Base-by-base conservation (phyloP, 92 coral and sea anemone species). In the Palythoa caribaeorum region DNA sequence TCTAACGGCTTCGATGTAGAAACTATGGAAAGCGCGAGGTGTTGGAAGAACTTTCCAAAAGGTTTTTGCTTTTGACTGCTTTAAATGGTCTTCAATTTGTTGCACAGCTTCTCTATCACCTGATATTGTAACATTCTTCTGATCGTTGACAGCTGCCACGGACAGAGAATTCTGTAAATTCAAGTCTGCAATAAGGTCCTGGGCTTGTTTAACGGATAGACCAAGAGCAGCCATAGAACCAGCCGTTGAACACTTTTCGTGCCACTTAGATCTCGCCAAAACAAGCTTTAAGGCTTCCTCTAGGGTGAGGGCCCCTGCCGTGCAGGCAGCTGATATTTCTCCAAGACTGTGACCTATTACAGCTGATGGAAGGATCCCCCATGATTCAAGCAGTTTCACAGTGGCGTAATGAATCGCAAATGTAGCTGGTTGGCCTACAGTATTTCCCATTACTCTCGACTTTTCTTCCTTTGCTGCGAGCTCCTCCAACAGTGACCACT, bases 331-430 rank as follows among this genome's bases (percentile, higher is more conserved):
- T 54, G 89, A 75, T 21, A 91, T 80, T 81, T 96, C 99, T 44
- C 99, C 99, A 14, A 96, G 90, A 84, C 99, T 96, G 78, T 96
- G 99, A 0, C 99, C 99, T 40, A 96, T 76, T 11, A 96, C 98
- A 19, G 96, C 99, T 2, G 94, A 77, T 2, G 99, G 99, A 19
- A 85, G 52, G 60, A 96, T 84, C 50, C 94, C 97, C 98, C 96
- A 94, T n/a, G 98, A 94, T 73, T 79, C 90, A 17, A 96, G 94
- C 12, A 96, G 87, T 63, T 89, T 83, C 6, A 92, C 95, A 11
- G 94, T 92, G 5, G 96, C 96, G 60, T 92, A 94, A 66, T 94
- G 96, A 15, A 96, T 87, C 50, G 96, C 96, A 77, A 94, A 96
- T 10, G 94, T 84, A 13, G 95, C 98, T n/a, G 91, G 88, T 70